Percentiles rank a stretch among this genome's conserved stretches.
Evolutionary conservation across 2,113 vertebrate genomes (phyloP).

Genomic region (Carlito syrichta): DNA sequence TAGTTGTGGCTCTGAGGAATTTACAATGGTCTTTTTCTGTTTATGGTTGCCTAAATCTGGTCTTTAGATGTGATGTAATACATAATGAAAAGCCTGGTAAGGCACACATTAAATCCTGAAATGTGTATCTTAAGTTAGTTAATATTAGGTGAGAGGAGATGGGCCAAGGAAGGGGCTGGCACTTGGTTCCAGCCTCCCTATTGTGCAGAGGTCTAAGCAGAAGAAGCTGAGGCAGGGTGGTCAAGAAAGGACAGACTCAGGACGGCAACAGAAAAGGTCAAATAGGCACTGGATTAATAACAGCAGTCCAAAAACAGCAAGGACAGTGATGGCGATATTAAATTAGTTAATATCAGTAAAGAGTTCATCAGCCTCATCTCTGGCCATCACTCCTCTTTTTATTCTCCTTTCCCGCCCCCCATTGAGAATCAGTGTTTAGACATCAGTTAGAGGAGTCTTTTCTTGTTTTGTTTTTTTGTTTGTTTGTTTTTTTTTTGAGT

Average conservation of each 20-base stretch:
- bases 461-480: no score
- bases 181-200: no score
- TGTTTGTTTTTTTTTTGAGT: no score
- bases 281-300: no score
- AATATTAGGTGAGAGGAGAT: no score
- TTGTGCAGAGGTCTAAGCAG: no score
- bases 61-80: neutral
- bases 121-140: conserved; percentile 19
- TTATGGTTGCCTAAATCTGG: neutral
- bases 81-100: neutral
- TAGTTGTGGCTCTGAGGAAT: neutral
- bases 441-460: neutral
- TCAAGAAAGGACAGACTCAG: no score
- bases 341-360: neutral
- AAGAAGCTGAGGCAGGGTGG: no score
- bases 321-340: no score
- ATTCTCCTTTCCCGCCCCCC: neutral
- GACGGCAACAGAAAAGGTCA: no score
- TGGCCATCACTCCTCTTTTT: neutral
- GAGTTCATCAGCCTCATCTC: neutral
- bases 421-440: neutral
- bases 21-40: neutral
- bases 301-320: no score
- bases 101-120: neutral
- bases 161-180: no score